These are phyloP conservation scores for Caenorhabditis sp. DNA, from an alignment of 2,888 invertebrate genomes.

Conservation along the genomic window DNA sequence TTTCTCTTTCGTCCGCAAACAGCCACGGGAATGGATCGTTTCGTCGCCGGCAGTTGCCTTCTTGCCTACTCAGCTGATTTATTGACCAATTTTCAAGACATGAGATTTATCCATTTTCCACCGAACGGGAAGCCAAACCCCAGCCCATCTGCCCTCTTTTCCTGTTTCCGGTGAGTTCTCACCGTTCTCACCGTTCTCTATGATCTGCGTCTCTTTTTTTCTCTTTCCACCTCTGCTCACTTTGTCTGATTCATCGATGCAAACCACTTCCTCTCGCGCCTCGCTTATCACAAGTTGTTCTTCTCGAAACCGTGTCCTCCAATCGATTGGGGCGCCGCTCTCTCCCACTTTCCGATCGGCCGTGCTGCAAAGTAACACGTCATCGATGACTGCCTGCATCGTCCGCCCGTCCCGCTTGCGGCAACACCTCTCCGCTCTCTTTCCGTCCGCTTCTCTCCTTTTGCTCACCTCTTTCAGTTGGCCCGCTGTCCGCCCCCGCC, in stretches of 20 bases:
- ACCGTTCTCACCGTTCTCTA: not conserved
- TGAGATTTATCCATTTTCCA: not conserved
- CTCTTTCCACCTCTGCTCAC: not conserved
- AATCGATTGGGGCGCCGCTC: constrained; percentile 36
- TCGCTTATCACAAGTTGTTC: constrained; percentile 31
- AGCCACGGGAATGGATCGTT: constrained; percentile 5
- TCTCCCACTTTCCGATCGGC: constrained; percentile 30
- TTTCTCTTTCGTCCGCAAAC: constrained; percentile 39
- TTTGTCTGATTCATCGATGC: constrained; percentile 7
- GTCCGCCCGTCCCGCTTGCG: not conserved
- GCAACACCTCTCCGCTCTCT: constrained; percentile 18
- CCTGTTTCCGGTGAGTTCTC: not conserved
- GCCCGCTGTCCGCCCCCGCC: not conserved
- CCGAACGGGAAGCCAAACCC: too few relatives aligned
- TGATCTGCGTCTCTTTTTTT: constrained; percentile 9
- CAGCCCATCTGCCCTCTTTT: too few relatives aligned
- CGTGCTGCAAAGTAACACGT: constrained; percentile 33
- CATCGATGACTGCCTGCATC: too few relatives aligned
- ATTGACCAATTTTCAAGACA: constrained; percentile 1
- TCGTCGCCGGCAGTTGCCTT: constrained; percentile 4
- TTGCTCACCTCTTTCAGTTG: constrained; percentile 1
- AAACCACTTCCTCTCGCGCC: constrained; percentile 5
- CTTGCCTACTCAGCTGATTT: constrained; percentile 22
- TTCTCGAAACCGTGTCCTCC: constrained; percentile 39
- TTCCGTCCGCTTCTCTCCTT: not conserved